Percentiles rank a stretch among this genome's conserved stretches.
These are phyloP conservation scores for Bradypodion ventrale DNA, from an alignment of 2,797 vertebrate species.

Conservation along the genomic window DNA sequence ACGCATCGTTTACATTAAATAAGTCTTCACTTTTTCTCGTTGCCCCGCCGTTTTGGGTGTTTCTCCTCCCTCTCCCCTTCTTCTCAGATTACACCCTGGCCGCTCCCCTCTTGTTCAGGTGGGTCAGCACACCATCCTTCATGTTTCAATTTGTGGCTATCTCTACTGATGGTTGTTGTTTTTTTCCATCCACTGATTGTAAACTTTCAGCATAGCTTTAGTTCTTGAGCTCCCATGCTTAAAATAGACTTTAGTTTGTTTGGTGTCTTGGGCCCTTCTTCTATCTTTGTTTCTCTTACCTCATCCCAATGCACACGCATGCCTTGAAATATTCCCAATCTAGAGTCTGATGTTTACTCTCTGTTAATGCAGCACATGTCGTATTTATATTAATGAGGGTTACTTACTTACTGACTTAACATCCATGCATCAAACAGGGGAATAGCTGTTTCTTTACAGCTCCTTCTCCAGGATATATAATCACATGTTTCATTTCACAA, in stretches of 20 bases:
- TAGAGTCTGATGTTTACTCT: constrained; percentile 36
- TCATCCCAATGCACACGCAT: not conserved
- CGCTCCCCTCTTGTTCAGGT: too few relatives aligned
- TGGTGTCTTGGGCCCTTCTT: not conserved
- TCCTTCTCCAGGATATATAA: constrained; percentile 21
- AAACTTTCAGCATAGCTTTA: constrained; percentile 38
- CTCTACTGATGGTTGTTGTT: constrained; percentile 6
- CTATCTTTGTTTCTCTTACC: not conserved
- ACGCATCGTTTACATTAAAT: too few relatives aligned
- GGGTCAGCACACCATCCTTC: too few relatives aligned
- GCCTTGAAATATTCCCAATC: constrained; percentile 30
- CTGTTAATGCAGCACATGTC: constrained; percentile 18
- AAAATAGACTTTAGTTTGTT: not conserved
- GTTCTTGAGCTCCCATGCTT: constrained; percentile 35
- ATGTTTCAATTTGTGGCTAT: not conserved
- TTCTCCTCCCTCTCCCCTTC: too few relatives aligned
- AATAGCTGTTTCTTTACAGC: constrained; percentile 16
- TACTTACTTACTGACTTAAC: constrained; percentile 19
- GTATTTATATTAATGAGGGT: constrained; percentile 34
- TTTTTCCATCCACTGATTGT: constrained; percentile 17
- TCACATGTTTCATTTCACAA: not conserved
- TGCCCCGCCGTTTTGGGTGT: too few relatives aligned
- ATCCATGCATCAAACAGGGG: not conserved
- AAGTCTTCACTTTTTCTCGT: too few relatives aligned
- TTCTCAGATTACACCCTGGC: too few relatives aligned